phyloP scores from a whole-genome alignment of 2,888 invertebrate genomes.

The Drosophila pullipes region DNA sequence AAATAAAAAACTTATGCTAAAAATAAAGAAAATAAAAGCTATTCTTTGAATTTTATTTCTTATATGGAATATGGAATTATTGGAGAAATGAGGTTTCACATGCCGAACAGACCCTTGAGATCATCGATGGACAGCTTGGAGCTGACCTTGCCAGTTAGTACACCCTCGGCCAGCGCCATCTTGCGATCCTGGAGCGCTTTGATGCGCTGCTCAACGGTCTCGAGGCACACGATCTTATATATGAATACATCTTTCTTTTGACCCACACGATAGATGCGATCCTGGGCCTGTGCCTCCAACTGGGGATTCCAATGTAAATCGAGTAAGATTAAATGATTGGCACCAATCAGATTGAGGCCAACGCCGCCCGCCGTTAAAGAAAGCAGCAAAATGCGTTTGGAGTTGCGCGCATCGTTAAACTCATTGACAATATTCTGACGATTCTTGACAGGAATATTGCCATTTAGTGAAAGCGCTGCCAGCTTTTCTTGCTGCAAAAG shows the following conservation, averaged over 20 bases:
- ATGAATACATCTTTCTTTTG: slow-evolving; percentile 93
- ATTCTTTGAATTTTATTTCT: neutral
- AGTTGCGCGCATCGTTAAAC: slow-evolving; percentile 89
- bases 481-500: slow-evolving; percentile 88
- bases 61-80: neutral
- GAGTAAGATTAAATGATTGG: slow-evolving; percentile 94
- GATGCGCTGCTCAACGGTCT: slow-evolving; percentile 96
- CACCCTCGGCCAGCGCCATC: slow-evolving; percentile 90
- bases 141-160: slow-evolving; percentile 90
- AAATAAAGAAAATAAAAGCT: slow-evolving; percentile 31
- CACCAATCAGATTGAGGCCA: slow-evolving; percentile 96
- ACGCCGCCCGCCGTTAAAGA: slow-evolving; percentile 97
- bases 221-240: slow-evolving; percentile 93
- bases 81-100: slow-evolving; percentile 74
- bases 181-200: slow-evolving; percentile 92
- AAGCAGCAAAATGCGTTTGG: slow-evolving; percentile 90
- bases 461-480: slow-evolving; percentile 90
- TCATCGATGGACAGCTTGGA: slow-evolving; percentile 93
- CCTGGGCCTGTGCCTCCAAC: slow-evolving; percentile 96
- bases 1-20: slow-evolving; percentile 23
- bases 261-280: slow-evolving; percentile 96
- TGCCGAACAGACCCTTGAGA: slow-evolving; percentile 90
- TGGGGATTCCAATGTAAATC: slow-evolving; percentile 99
- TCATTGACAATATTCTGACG: slow-evolving; percentile 89
- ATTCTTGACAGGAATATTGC: slow-evolving; percentile 90